Conservation (phyloP, 1,140 invertebrate species). For the Megathymus violae region DNA sequence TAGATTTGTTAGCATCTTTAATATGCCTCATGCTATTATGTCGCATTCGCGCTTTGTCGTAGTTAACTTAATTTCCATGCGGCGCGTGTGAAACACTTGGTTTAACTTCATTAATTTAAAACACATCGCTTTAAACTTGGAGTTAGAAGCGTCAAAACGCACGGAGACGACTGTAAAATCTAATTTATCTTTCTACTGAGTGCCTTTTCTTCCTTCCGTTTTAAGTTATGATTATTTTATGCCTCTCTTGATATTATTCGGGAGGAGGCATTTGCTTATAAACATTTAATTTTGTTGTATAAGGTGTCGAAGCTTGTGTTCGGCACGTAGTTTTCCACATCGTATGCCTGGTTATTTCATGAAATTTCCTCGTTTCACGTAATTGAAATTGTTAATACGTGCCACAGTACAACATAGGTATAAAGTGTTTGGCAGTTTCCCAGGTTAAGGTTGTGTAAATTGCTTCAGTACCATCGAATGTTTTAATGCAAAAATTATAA, state of each 20-base stretch:
- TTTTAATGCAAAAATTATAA: not conserved
- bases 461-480: not conserved
- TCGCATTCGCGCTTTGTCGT: not conserved
- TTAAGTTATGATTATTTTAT: not conserved
- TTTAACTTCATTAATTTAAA: conserved; percentile 56
- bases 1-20: conserved; percentile 22
- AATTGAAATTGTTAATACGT: not conserved
- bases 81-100: conserved; percentile 42
- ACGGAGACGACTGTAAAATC: conserved; percentile 35
- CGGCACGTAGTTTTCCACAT: no score
- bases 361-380: not conserved
- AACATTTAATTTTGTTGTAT: no score
- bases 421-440: not conserved
- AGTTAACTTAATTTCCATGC: conserved; percentile 44
- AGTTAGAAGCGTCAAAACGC: conserved; percentile 26
- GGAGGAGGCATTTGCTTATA: no score
- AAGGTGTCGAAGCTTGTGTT: no score
- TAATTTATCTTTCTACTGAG: conserved; percentile 10
- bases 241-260: no score
- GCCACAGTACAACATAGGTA: not conserved
- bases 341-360: not conserved
- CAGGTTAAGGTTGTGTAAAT: not conserved
- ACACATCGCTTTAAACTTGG: conserved; percentile 46
- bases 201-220: not conserved
- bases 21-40: not conserved